These are phyloP conservation scores for Eleutherodactylus coqui DNA, from an alignment of 2,797 vertebrate genomes.

Conservation along the genomic window DNA sequence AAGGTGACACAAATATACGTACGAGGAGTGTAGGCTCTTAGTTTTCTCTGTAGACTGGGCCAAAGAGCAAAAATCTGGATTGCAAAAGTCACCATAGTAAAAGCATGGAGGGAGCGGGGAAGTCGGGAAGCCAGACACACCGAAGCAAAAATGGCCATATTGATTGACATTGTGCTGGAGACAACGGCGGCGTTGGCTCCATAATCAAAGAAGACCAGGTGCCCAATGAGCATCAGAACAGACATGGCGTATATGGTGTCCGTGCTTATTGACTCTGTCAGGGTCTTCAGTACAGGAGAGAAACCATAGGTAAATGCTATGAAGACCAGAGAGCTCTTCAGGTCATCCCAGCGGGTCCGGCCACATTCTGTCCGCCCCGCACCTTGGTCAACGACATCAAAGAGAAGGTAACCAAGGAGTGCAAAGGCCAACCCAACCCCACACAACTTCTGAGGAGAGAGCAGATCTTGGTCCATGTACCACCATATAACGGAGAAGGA, in stretches of 20 bases:
- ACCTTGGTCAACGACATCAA: conserved; percentile 78
- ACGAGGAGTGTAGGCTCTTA: conserved; percentile 78
- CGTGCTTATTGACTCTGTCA: conserved; percentile 95
- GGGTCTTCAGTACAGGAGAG: conserved; percentile 92
- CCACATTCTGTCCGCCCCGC: conserved; percentile 73
- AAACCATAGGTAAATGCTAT: conserved; percentile 95
- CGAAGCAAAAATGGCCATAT: conserved; percentile 94
- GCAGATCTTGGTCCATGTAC: conserved; percentile 89
- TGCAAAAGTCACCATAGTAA: conserved; percentile 92
- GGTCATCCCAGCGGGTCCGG: conserved; percentile 84
- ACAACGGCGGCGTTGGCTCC: conserved; percentile 81
- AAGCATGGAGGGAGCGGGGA: conserved; percentile 89
- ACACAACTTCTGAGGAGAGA: conserved; percentile 83
- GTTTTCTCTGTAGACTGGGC: conserved; percentile 91
- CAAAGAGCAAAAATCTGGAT: conserved; percentile 95
- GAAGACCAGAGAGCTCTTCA: conserved; percentile 92
- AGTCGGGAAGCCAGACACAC: conserved; percentile 94
- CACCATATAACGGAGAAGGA: conserved; percentile 92
- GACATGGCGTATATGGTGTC: conserved; percentile 98
- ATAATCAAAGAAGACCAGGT: conserved; percentile 92
- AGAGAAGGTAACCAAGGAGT: conserved; percentile 86
- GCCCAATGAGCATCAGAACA: conserved; percentile 92
- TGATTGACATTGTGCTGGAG: conserved; percentile 93
- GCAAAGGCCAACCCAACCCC: conserved; percentile 79
- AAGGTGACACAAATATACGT: conserved; percentile 83